Conservation (phyloP, 53 echinoderm and acorn worm genomes). For the Arbacia lixula region DNA sequence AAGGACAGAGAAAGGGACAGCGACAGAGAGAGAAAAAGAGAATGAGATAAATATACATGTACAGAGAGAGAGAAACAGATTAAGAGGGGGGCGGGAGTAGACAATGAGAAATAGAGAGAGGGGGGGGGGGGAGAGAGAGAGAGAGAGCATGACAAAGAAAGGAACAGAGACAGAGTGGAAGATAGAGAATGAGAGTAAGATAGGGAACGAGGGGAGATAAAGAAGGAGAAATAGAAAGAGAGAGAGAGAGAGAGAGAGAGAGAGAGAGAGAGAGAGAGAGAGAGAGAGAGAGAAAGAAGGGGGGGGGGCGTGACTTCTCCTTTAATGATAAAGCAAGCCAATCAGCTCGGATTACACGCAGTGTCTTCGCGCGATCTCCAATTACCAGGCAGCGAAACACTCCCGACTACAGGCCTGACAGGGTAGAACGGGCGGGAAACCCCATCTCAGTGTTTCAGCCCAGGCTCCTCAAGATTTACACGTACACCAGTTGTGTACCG, state of each 20-base stretch:
- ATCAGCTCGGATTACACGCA: no score
- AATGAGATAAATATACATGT: neutral
- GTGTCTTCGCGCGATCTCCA: no score
- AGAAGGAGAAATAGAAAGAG: neutral
- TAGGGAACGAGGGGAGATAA: no score
- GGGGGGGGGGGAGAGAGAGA: neutral
- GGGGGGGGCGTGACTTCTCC: conserved; percentile 10
- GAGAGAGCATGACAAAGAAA: neutral
- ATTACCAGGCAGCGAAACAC: no score
- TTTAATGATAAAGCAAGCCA: no score
- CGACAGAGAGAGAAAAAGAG: neutral
- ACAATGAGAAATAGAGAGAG: neutral
- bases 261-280: neutral
- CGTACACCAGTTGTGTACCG: conserved; percentile 32
- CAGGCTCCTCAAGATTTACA: conserved; percentile 34
- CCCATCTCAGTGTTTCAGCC: no score
- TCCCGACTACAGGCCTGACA: no score
- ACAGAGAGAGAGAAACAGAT: no score
- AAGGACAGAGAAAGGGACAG: neutral
- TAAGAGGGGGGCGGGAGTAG: no score
- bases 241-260: neutral
- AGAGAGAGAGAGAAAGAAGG: conserved; percentile 5
- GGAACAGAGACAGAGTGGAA: conserved; percentile 9
- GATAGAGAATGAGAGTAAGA: no score
- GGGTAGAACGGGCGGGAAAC: no score